Base-by-base conservation (phyloP, 2,888 invertebrate species). In the Papilio protenor region DNA sequence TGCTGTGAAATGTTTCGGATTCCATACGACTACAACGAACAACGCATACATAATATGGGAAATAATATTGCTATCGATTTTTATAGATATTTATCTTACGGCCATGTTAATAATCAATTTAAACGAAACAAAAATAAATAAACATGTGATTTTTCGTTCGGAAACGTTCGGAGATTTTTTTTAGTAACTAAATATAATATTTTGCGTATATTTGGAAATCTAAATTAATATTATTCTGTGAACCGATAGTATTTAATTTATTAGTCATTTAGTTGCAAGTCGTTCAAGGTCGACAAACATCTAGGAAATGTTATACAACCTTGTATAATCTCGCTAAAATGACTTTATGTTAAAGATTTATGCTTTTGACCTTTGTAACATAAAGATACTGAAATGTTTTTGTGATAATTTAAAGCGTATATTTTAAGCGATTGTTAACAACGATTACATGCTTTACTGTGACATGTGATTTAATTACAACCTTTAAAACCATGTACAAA, bases 251-350 rank as follows among this genome's bases (percentile, higher is more conserved):
- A 69, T 69, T 69, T 45, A 64, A 40, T 23, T 64, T 33, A 66
- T 66, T 40, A 45, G 61, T 61, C 23, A 59, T 1, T 59, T 45
- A 69, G 16, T 49, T 10, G 71, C 71, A 45, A 45, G 45, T 69
- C 21, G 49, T 21, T 64, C 74, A 64, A 74, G 74, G 74, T 64
- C 6, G 33, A 5, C 27, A 5, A 14, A 33, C n/a, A 64, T 64
- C 61, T 47, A 74, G 74, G 74, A 74, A 74, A 64, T 74, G 49
- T 74, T 49, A 49, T 49, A 23, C 21, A 45, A 45, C 66, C 66
- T 69, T 69, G 66, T 45, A 66, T n/a, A n/a, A 33, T 45, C 21
- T 21, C 12, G 45, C 66, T 69, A 45, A 45, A 45, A 45, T 5
- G 45, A 5, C 45, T 69, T 45, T 69, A 45, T 69, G 61, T 64